phyloP scores from a whole-genome alignment of 2,113 vertebrate genomes.

The Aptenodytes patagonicus region DNA sequence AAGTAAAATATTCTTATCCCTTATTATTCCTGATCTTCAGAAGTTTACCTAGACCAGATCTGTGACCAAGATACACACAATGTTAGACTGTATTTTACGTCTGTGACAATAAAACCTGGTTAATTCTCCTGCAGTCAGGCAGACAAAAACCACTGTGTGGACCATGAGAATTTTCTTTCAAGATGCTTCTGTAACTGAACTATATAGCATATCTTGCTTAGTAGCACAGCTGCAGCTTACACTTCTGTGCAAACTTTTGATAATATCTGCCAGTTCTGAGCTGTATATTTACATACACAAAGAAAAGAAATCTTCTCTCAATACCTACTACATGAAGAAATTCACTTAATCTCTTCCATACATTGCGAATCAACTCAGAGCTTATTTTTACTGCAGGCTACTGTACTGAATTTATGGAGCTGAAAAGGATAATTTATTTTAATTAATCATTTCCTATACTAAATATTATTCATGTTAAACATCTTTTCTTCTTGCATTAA shows the following conservation, averaged over 20 bases:
- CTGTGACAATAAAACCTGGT: neutral
- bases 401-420: conserved; percentile 33
- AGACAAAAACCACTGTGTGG: neutral
- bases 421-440: conserved; percentile 61
- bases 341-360: conserved; percentile 39
- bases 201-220: neutral
- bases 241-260: neutral
- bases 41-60: neutral
- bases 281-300: neutral
- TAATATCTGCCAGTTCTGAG: neutral
- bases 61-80: neutral
- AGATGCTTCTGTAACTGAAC: neutral
- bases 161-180: neutral
- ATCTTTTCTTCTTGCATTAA: conserved; percentile 48
- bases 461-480: conserved; percentile 55
- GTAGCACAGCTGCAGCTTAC: neutral
- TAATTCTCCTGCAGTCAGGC: neutral
- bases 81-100: neutral
- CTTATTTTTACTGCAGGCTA: conserved; percentile 55
- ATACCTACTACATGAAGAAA: neutral
- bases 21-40: neutral
- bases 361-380: conserved; percentile 27
- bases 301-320: neutral
- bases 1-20: neutral
- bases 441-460: conserved; percentile 55